Conservation (phyloP, 2,113 vertebrate species). For the Cnemophilus loriae region DNA sequence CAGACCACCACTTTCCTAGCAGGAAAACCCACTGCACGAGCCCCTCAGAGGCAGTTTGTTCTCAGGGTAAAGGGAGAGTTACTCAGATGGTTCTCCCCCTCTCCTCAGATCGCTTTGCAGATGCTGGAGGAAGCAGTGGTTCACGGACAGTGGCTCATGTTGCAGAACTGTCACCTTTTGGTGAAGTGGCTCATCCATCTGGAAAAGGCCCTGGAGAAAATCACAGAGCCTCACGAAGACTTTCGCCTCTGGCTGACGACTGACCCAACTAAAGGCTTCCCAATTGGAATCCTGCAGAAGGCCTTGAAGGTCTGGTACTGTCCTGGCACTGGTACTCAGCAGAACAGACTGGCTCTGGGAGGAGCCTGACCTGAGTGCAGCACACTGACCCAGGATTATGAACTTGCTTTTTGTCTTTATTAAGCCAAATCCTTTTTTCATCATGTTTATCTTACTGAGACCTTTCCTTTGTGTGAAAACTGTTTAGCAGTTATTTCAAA, state of each 20-base stretch:
- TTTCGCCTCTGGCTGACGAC: constrained; percentile 98
- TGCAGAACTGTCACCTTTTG: constrained; percentile 95
- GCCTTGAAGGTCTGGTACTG: constrained; percentile 88
- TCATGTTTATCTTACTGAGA: neutral
- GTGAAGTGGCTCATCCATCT: constrained; percentile 89
- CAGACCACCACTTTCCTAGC: neutral
- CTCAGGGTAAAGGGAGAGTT: neutral
- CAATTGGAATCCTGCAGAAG: constrained; percentile 91
- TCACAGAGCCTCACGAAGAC: constrained; percentile 82
- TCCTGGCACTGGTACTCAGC: neutral
- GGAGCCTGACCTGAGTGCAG: neutral
- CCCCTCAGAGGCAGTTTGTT: neutral
- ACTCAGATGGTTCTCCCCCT: neutral
- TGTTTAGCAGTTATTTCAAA: neutral
- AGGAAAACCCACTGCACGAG: neutral
- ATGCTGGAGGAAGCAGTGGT: constrained; percentile 79
- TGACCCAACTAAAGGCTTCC: constrained; percentile 88
- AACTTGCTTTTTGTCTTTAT: neutral
- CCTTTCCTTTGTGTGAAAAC: neutral
- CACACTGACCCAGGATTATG: neutral
- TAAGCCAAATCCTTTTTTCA: neutral
- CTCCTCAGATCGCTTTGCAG: constrained; percentile 83
- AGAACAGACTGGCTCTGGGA: neutral
- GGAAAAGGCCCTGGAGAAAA: constrained; percentile 88
- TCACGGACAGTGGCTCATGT: constrained; percentile 89